Evolutionary conservation across 30 jellyfish, hydroid and myxozoan genomes (phyloP), one percentile per base, ranked within the genome.

Genomic region (Hydractinia echinata): DNA sequence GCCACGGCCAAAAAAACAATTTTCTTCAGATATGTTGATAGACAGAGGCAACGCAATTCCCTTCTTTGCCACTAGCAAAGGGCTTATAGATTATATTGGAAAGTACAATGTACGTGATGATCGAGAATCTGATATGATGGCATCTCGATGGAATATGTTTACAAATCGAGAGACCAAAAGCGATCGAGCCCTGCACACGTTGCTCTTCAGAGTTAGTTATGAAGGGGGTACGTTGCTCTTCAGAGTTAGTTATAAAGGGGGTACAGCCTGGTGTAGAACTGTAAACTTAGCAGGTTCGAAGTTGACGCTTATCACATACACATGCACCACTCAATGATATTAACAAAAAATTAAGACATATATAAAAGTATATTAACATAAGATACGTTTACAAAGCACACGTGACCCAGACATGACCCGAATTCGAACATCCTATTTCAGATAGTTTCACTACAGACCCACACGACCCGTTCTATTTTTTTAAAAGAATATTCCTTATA

Each of bases 61-160:
- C 7, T 21, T 76, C n/a, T 76, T 76, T 48, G 84, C 82, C 52
- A 76, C 84, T 53, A 76, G 84, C 18, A 76, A 76, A 76, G 77
- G 76, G 30, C 84, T 74, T 54, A 76, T 76, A 56, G 55, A 56
- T 18, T 76, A 76, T 44, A 74, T 76, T 76, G 84, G 84, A 49
- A 76, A 76, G 52, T 76, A 49, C 52, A 54, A 54, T 6, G 4
- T 62, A 14, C 48, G 30, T 16, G 84, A 76, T 52, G 74, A 54
- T 14, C 19, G 73, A 11, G 81, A 76, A 62, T 51, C 77, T 14
- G 84, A 76, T 51, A 76, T 76, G 73, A 76, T 76, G 84, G 81
- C 84, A 19, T 56, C 84, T 18, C 3, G 81, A n/a, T 76, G 84
- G 84, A 76, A 76, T 19, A 74, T 76, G 44, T 76, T 76, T 48